Evolutionary conservation across 2,888 invertebrate genomes (phyloP), one percentile per base, ranked within the genome.

Genomic region (Pollenia angustigena): DNA sequence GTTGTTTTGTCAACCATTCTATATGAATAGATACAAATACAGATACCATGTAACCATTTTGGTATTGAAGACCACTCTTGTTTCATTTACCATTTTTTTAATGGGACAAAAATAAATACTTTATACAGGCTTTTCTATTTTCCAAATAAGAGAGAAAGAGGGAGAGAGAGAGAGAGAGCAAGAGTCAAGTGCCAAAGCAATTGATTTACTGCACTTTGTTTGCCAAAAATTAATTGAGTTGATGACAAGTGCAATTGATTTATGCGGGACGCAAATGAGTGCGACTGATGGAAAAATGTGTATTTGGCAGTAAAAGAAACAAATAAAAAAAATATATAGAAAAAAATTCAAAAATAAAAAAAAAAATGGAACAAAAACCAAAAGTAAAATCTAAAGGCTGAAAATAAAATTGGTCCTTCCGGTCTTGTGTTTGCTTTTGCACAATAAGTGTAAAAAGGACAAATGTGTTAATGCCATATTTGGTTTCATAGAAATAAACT

Each of bases 181-280:
- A 78, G 72, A 88, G 81, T 81, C 84, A 87, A 79, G 88, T 92
- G 92, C 92, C 92, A 92, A 91, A 92, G 91, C 92, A 92, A 92
- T 92, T 92, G 92, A 92, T 92, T 92, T 90, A 90, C 90, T 90
- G 89, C 89, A 89, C 87, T 89, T 92, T 92, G 92, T 92, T 93
- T 92, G 93, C 93, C 93, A 93, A 92, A 92, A 92, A 92, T 92
- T 92, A 92, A 92, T 93, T 92, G 93, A 92, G 92, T 92, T 92
- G 92, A 92, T 92, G 93, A 92, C 92, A 92, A 93, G 93, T 93
- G 93, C 93, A 92, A 92, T 92, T 92, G 92, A 92, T 92, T 92
- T 92, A 93, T 92, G 92, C 92, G 92, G 92, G 92, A 91, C 91
- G 90, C 91, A 91, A 92, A 92, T 91, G 91, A 91, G 91, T 91